Evolutionary conservation across 2,888 invertebrate species (phyloP).

Genomic region (Griposia aprilina): DNA sequence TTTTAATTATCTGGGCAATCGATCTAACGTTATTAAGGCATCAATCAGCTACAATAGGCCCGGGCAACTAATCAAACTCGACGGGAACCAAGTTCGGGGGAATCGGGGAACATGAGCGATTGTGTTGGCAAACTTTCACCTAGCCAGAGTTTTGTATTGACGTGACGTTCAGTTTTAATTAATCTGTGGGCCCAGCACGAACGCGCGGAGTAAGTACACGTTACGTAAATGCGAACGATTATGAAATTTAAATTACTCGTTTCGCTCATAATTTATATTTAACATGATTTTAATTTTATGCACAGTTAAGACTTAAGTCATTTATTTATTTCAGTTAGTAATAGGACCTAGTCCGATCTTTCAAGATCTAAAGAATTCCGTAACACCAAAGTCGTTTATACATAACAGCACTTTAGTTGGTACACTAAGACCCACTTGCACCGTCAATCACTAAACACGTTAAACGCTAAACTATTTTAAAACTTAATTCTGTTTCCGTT

Average conservation of each 20-base stretch:
- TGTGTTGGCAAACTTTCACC: slow-evolving; percentile 47
- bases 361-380: too few relatives aligned
- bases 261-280: neutral
- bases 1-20: slow-evolving; percentile 57
- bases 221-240: neutral
- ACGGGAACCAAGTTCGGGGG: slow-evolving; percentile 28
- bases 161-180: slow-evolving; percentile 45
- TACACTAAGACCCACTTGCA: too few relatives aligned
- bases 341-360: too few relatives aligned
- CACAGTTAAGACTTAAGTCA: too few relatives aligned
- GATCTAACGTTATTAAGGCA: slow-evolving; percentile 62
- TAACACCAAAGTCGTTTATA: too few relatives aligned
- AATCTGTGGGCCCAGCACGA: neutral
- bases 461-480: too few relatives aligned
- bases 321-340: too few relatives aligned
- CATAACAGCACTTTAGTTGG: too few relatives aligned
- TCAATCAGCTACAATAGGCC: slow-evolving; percentile 57
- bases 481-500: too few relatives aligned
- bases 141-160: slow-evolving; percentile 39
- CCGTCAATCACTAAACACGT: too few relatives aligned
- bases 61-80: slow-evolving; percentile 61
- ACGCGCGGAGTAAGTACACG: neutral
- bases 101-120: slow-evolving; percentile 50
- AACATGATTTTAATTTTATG: too few relatives aligned
- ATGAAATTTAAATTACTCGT: neutral